Conservation (phyloP, 2,113 vertebrate species). For the Tetrao urogallus region DNA sequence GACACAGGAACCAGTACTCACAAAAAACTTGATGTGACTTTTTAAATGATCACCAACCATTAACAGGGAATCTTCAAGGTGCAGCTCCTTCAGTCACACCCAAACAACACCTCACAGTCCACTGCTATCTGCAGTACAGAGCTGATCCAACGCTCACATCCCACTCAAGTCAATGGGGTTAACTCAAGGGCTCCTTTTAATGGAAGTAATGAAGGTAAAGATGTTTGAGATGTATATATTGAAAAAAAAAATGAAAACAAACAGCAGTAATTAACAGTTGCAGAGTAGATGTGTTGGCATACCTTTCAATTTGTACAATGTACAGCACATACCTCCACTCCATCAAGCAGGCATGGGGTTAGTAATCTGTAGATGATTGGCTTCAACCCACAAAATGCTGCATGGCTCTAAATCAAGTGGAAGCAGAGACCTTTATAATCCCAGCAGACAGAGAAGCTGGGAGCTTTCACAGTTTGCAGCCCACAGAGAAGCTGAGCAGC, state of each 20-base stretch:
- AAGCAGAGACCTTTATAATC: neutral
- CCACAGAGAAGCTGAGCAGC: neutral
- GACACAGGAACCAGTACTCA: neutral
- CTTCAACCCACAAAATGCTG: neutral
- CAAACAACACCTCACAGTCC: neutral
- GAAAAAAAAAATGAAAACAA: neutral
- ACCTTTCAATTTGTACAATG: neutral
- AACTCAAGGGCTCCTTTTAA: neutral
- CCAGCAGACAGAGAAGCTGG: neutral
- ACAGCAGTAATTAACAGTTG: neutral
- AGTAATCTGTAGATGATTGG: neutral
- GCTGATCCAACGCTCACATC: neutral
- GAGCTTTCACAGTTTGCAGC: neutral
- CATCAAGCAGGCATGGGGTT: rapidly evolving
- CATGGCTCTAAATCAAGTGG: neutral
- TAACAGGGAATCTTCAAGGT: neutral
- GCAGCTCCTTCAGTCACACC: neutral
- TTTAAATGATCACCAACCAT: neutral
- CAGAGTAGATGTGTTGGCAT: neutral
- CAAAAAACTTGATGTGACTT: neutral
- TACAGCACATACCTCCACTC: rapidly evolving
- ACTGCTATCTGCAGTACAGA: no score
- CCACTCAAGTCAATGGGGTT: neutral
- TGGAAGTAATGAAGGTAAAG: neutral
- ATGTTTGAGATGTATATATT: neutral